phyloP scores from a whole-genome alignment of 1,140 invertebrate genomes.

The Mizuhopecten yessoensis region DNA sequence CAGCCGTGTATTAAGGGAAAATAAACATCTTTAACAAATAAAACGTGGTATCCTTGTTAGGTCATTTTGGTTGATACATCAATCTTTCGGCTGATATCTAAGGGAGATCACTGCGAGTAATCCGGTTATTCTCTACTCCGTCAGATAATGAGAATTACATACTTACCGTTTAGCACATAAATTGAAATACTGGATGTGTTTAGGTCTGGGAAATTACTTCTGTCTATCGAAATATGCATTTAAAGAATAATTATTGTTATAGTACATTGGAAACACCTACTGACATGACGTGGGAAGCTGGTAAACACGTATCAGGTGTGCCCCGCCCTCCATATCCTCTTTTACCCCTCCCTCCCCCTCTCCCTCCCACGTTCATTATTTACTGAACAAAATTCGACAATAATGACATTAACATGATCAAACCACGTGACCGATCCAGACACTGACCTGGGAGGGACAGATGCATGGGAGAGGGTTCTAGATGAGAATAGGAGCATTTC shows the following conservation, averaged over 20 bases:
- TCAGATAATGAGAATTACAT: background rate
- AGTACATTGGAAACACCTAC: background rate
- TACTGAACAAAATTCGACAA: too few relatives aligned
- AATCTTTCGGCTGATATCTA: background rate
- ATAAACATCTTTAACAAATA: slow-evolving; percentile 30
- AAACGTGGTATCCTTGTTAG: background rate
- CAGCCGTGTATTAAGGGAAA: background rate
- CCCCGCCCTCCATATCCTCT: too few relatives aligned
- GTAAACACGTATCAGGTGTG: background rate
- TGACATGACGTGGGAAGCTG: background rate
- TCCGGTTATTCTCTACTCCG: background rate
- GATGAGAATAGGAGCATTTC: too few relatives aligned
- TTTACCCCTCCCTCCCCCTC: too few relatives aligned
- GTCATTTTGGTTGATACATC: background rate
- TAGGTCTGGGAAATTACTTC: background rate
- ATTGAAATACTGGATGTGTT: background rate
- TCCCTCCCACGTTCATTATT: too few relatives aligned
- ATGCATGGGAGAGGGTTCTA: background rate
- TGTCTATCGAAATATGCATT: background rate
- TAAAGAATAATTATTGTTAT: slow-evolving; percentile 4
- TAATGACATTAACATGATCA: background rate
- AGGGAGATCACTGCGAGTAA: background rate
- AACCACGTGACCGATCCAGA: background rate
- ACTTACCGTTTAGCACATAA: background rate
- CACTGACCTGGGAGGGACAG: background rate